Evolutionary conservation across 2,888 invertebrate species (phyloP).

Genomic region (Cataglyphis livida): DNA sequence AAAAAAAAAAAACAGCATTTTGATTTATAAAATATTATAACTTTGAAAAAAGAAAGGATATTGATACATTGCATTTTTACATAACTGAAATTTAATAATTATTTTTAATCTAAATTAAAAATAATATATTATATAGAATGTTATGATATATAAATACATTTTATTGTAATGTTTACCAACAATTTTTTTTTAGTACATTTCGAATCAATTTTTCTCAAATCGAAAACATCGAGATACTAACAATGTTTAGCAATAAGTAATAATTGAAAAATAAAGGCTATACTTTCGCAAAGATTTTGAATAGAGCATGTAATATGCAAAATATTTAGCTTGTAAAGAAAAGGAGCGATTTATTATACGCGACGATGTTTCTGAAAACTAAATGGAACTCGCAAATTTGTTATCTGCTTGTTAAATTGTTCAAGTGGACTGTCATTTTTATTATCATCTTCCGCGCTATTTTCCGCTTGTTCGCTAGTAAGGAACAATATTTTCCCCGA

Average conservation of each 20-base stretch:
- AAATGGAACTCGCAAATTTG: slow-evolving; percentile 25
- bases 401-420: slow-evolving; percentile 36
- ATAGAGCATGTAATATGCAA: neutral
- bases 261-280: neutral
- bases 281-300: slow-evolving; percentile 4
- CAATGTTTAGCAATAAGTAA: neutral
- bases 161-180: neutral
- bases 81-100: neutral
- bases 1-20: neutral
- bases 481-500: slow-evolving; percentile 59
- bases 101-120: neutral
- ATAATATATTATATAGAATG: neutral
- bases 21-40: neutral
- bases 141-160: neutral
- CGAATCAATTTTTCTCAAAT: neutral
- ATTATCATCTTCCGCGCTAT: slow-evolving; percentile 41
- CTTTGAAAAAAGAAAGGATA: neutral
- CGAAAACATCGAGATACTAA: neutral
- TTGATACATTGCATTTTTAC: neutral
- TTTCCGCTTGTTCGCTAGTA: neutral
- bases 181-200: neutral
- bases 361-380: slow-evolving; percentile 11
- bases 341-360: slow-evolving; percentile 32
- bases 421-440: slow-evolving; percentile 35
- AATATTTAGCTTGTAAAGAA: slow-evolving; percentile 23